Conservation (phyloP, 2,888 invertebrate species). For the Cordilura impudica region DNA sequence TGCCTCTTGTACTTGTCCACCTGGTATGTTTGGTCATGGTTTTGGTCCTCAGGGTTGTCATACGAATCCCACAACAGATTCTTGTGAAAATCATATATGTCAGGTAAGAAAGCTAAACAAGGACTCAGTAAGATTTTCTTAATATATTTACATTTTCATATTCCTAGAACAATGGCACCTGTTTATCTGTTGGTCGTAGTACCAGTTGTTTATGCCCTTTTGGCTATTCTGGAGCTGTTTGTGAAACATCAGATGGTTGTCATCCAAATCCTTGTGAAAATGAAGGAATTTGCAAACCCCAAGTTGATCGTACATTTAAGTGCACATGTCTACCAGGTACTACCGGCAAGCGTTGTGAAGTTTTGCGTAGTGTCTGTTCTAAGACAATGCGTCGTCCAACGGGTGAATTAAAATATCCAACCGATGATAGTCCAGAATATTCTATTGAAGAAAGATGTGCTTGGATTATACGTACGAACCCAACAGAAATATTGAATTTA, state of each 20-base stretch:
- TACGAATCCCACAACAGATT: constrained; percentile 71
- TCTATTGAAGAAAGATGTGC: constrained; percentile 85
- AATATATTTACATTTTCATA: constrained; percentile 77
- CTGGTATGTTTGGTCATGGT: constrained; percentile 89
- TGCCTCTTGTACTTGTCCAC: constrained; percentile 87
- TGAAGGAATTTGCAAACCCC: constrained; percentile 84
- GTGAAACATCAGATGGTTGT: constrained; percentile 82
- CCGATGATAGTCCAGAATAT: constrained; percentile 78
- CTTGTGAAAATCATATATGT: constrained; percentile 81
- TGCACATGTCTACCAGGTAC: constrained; percentile 85
- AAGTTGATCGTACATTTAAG: constrained; percentile 71
- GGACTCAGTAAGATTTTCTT: neutral
- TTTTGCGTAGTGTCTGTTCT: constrained; percentile 81
- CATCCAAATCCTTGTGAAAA: constrained; percentile 87
- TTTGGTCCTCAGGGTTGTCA: constrained; percentile 88
- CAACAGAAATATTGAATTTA: constrained; percentile 85
- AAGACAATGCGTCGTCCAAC: constrained; percentile 77
- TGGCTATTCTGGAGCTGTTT: constrained; percentile 80
- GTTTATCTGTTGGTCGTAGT: constrained; percentile 66
- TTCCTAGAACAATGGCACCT: constrained; percentile 80
- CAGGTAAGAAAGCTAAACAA: constrained; percentile 67
- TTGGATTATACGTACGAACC: constrained; percentile 86
- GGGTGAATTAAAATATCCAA: constrained; percentile 84
- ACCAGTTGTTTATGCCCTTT: constrained; percentile 72
- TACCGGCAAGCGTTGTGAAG: constrained; percentile 84